Conservation (phyloP, 2,888 invertebrate genomes). For the Neoascia interrupta region DNA sequence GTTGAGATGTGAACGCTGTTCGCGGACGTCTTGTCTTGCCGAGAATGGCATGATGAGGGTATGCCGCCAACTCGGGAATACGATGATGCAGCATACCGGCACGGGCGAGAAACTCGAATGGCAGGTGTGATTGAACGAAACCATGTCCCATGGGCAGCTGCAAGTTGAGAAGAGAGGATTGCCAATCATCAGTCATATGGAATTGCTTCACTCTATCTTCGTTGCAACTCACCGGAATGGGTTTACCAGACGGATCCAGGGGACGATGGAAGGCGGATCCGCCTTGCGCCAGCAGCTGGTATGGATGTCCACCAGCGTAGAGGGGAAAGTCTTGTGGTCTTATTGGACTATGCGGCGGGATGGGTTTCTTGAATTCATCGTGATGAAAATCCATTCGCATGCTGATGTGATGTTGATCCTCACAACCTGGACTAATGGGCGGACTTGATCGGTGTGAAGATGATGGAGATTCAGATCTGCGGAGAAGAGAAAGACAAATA, state of each 20-base stretch:
- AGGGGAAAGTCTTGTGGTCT: slow-evolving; percentile 79
- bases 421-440: slow-evolving; percentile 92
- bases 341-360: slow-evolving; percentile 79
- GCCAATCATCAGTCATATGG: slow-evolving; percentile 58
- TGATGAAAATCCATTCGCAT: slow-evolving; percentile 81
- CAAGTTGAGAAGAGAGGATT: slow-evolving; percentile 60
- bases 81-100: slow-evolving; percentile 96
- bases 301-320: slow-evolving; percentile 80
- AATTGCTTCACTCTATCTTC: slow-evolving; percentile 65
- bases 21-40: slow-evolving; percentile 95
- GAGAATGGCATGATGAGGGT: slow-evolving; percentile 87
- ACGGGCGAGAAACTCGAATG: slow-evolving; percentile 92
- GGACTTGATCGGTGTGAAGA: slow-evolving; percentile 88
- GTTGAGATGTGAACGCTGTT: slow-evolving; percentile 98
- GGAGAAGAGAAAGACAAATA: slow-evolving; percentile 18
- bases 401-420: slow-evolving; percentile 82
- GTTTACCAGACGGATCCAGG: slow-evolving; percentile 80
- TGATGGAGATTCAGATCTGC: slow-evolving; percentile 79
- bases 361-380: slow-evolving; percentile 79
- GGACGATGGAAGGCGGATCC: slow-evolving; percentile 82
- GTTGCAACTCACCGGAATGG: slow-evolving; percentile 77
- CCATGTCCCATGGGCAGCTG: slow-evolving; percentile 80
- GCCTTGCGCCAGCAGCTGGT: slow-evolving; percentile 80
- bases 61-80: slow-evolving; percentile 91
- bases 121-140: slow-evolving; percentile 80